phyloP scores from a whole-genome alignment of 2,888 invertebrate species.

The Prosapia bicincta region DNA sequence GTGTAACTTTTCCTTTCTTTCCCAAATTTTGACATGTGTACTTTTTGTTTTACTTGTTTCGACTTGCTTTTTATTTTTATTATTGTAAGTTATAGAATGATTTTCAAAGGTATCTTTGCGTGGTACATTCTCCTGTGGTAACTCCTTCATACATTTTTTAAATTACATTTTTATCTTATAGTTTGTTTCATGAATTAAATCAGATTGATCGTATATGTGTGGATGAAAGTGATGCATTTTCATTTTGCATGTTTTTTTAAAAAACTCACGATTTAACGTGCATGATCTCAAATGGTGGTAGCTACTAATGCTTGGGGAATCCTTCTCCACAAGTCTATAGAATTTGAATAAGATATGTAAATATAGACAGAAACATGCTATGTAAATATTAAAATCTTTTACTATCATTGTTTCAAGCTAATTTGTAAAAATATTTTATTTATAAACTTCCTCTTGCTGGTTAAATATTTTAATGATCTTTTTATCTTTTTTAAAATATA shows the following conservation, averaged over 20 bases:
- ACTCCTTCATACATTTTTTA: background rate
- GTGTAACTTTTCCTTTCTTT: background rate
- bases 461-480: background rate
- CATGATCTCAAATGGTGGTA: slow-evolving; percentile 25
- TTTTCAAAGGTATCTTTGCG: too few relatives aligned
- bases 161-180: background rate
- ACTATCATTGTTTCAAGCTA: background rate
- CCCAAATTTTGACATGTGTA: background rate
- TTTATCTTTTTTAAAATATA: background rate
- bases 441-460: too few relatives aligned
- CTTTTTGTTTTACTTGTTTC: background rate
- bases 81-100: background rate
- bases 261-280: slow-evolving; percentile 17
- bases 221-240: slow-evolving; percentile 10
- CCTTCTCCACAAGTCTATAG: slow-evolving; percentile 39
- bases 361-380: background rate
- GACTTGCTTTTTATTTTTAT: background rate
- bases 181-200: slow-evolving; percentile 6
- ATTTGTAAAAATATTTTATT: background rate
- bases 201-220: too few relatives aligned
- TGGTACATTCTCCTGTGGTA: background rate
- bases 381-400: background rate
- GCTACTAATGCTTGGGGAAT: slow-evolving; percentile 35
- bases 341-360: background rate
- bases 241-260: background rate